Base-by-base conservation (phyloP, 2,113 vertebrate species). In the Phyllopteryx taeniolatus region DNA sequence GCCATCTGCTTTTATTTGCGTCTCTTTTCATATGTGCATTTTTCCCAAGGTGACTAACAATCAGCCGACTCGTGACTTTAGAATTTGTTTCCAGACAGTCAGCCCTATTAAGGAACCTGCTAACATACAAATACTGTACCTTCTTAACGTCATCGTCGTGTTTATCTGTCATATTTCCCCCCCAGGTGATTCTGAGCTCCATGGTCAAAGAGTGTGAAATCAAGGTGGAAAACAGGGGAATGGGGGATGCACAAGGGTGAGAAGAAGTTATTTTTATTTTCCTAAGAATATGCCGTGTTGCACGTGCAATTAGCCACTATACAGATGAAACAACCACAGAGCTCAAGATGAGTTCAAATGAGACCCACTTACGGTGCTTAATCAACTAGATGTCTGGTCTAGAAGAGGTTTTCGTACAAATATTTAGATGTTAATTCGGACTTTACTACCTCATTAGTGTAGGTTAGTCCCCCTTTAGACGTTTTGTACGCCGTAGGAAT, bases 181-280 rank as follows among this genome's bases (percentile, higher is more conserved):
- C 53, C 53, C 54, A 99, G 98, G 97, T 97, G 90, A 99, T 99
- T 92, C 94, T 99, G 83, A 96, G 93, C 86, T 99, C 97, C 53
- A 99, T 99, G 97, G 96, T 99, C 91, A 99, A 98, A 87, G 98
- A 99, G 89, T 98, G 98, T 86, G 98, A 99, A 92, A 96, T 96
- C 86, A 99, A 99, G 93, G 93, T 98, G 90, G 98, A 99, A 90
- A 98, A 95, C 92, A 94, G 95, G 92, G 95, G 92, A 10, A 96
- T 96, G 85, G 95, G 96, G 85, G 97, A 99, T 75, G 94, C 96
- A 0, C 97, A 96, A 90, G 96, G 98, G 98, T 99, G 92, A 96
- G 92, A 42, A 43, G 2, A 68, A 51, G 0, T 46, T 44, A 27
- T 33, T 60, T 60, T 51, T 47, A 39, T 68, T 54, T 20, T 71